Evolutionary conservation across 1,140 invertebrate species (phyloP), one percentile per base, ranked within the genome.

Genomic region (Meloidogyne exigua): DNA sequence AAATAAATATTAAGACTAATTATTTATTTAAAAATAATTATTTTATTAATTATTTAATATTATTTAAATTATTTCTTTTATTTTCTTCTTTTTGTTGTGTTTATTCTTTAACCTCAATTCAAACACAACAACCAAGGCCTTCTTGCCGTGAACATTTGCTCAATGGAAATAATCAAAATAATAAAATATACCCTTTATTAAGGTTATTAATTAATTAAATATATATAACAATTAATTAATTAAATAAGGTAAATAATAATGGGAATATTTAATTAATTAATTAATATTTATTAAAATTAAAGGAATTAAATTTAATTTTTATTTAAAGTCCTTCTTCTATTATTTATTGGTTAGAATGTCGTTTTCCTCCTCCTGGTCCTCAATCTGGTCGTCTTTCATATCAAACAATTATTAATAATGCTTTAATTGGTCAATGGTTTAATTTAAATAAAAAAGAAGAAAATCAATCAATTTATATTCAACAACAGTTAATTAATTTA

Each of bases 131-230:
- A 7, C 72, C 72, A 12, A 64, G 57, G 25, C 39, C 39, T 36
- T 73, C 72, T n/a, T 73, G 72, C 18, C 42, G 72, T 11, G 49
- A 42, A 73, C 72, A 73, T 64, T 32, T 62, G 57, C 72, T 73
- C 21, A 65, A 64, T 65, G 72, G 72, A 23, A 65, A 73, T 28
- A 32, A 12, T 15, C 42, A 73, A 57, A 57, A 57, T 57, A 57
- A 57, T 57, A 57, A 57, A 57, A n/a, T 57, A 57, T n/a, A n/a
- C 21, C 49, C 49, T 9, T 57, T 57, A 57, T n/a, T 57, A n/a
- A 57, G 49, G 49, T 57, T 15, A 15, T 15, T 18, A 32, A 3
- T 32, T 32, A 32, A 3, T 44, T 44, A 39, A 39, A 9, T 39
- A 39, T 39, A n/a, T 57, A 15, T 57, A n/a, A 1, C 2, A 44